These are phyloP conservation scores for Oreochromis niloticus DNA, from an alignment of 2,113 vertebrate genomes.

Conservation along the genomic window DNA sequence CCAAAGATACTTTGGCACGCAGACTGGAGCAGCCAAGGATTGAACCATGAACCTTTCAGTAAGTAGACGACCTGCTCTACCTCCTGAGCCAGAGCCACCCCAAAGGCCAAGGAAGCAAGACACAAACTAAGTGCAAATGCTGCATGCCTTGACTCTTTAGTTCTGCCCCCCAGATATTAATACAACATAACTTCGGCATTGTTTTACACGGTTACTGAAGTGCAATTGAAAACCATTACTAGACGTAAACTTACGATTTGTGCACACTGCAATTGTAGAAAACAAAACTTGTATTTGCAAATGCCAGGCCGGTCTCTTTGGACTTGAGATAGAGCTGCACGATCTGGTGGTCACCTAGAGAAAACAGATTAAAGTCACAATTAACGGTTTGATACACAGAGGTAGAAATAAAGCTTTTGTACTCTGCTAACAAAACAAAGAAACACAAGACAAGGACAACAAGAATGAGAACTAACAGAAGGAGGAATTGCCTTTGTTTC, in stretches of 20 bases:
- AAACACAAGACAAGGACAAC: neutral
- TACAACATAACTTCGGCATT: neutral
- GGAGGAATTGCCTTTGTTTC: neutral
- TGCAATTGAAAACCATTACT: neutral
- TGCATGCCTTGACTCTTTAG: neutral
- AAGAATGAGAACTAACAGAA: neutral
- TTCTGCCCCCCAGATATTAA: neutral
- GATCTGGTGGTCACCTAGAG: conserved; percentile 91
- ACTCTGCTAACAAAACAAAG: neutral
- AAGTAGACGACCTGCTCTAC: neutral
- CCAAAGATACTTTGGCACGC: neutral
- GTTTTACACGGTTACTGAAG: neutral
- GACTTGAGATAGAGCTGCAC: conserved; percentile 97
- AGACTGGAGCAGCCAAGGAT: neutral
- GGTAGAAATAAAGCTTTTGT: neutral
- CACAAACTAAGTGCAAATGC: neutral
- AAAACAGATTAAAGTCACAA: neutral
- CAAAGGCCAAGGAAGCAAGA: neutral
- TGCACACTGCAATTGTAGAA: conserved; percentile 99
- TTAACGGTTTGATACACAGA: neutral
- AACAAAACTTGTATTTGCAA: conserved; percentile 95
- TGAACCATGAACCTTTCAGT: neutral
- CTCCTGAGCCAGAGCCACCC: neutral
- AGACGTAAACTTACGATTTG: conserved; percentile 85
- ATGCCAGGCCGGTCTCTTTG: conserved; percentile 95